A percentile compares a stretch with the other conserved stretches of the same genome.
These are phyloP conservation scores for Cacoxenus indagator DNA, from an alignment of 2,888 invertebrate species.

Conservation along the genomic window DNA sequence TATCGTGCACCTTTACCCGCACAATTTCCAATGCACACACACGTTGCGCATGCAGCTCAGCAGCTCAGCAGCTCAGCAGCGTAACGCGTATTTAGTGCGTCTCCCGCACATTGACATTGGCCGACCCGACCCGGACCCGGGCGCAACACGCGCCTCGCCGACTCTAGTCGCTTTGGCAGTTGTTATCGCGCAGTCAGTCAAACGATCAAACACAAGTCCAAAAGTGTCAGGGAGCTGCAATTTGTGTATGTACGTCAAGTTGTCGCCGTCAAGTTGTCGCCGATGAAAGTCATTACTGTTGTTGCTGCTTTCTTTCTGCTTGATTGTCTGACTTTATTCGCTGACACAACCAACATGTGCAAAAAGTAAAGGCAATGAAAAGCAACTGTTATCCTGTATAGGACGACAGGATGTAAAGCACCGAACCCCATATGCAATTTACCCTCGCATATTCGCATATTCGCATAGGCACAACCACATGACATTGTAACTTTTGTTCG, in stretches of 20 bases:
- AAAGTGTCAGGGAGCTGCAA: not conserved
- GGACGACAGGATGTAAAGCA: constrained; percentile 10
- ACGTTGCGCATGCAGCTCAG: not conserved
- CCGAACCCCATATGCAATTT: not conserved
- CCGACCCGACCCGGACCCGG: too few species aligned
- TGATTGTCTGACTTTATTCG: not conserved
- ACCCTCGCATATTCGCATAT: not conserved
- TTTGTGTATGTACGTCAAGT: not conserved
- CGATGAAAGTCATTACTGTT: not conserved
- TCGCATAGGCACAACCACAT: not conserved
- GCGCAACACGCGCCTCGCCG: too few species aligned
- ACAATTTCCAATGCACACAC: not conserved
- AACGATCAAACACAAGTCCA: not conserved
- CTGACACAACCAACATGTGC: not conserved
- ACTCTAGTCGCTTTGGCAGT: not conserved
- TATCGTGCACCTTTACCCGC: constrained; percentile 44
- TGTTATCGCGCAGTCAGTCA: not conserved
- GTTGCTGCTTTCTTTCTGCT: not conserved
- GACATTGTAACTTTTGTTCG: constrained; percentile 37
- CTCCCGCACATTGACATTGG: too few species aligned
- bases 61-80: too few species aligned
- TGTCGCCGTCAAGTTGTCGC: not conserved
- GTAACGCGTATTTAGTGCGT: too few species aligned
- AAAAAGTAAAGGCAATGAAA: constrained; percentile 5
- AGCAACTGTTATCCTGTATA: constrained; percentile 32